Conservation (phyloP, 2,888 invertebrate genomes). For the Vanessa cardui region DNA sequence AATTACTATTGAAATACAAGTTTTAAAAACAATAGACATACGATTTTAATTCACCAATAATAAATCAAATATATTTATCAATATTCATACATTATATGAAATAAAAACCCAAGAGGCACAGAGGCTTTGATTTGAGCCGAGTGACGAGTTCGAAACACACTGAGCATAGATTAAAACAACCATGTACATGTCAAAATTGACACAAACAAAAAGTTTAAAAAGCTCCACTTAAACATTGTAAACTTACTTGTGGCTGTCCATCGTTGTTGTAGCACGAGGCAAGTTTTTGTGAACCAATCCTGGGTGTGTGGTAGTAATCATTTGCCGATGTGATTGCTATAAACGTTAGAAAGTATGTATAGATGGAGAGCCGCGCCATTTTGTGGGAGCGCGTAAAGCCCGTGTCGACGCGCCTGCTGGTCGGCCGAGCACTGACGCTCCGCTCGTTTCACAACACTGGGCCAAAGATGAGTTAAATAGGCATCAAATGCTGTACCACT, state of each 20-base stretch:
- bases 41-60: neutral
- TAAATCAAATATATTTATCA: neutral
- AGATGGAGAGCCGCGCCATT: conserved; percentile 66
- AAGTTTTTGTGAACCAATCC: conserved; percentile 66
- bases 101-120: neutral
- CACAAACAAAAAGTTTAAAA: conserved; percentile 52
- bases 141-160: conserved; percentile 1
- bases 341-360: conserved; percentile 59
- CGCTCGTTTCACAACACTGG: conserved; percentile 70
- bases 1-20: too few relatives aligned
- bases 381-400: conserved; percentile 61
- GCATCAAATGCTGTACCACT: conserved; percentile 20
- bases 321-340: conserved; percentile 57
- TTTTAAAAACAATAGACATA: neutral
- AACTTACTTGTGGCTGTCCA: conserved; percentile 71
- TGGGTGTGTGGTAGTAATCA: conserved; percentile 65
- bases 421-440: conserved; percentile 71
- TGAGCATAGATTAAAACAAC: conserved; percentile 43
- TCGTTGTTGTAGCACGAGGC: conserved; percentile 72
- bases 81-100: conserved; percentile 8
- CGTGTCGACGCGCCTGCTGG: conserved; percentile 66
- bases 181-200: conserved; percentile 52
- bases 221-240: conserved; percentile 45
- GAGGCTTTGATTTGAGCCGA: conserved; percentile 14
- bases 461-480: conserved; percentile 56